Base-by-base conservation (phyloP, 2,113 vertebrate species). In the Gasterosteus nipponicus region DNA sequence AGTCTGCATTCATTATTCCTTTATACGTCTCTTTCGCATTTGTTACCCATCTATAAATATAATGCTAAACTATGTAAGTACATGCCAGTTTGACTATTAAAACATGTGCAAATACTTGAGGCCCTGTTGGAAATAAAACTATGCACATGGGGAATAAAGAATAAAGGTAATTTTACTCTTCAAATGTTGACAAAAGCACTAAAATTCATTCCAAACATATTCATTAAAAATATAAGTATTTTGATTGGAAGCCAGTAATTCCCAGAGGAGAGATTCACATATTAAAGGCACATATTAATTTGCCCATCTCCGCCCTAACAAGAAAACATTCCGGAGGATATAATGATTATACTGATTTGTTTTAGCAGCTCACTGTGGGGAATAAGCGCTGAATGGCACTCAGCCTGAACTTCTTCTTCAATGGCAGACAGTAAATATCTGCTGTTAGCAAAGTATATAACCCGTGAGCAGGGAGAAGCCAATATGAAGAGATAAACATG, bases 261-360 rank as follows among this genome's bases (percentile, higher is more conserved):
- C 74, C 59, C 70, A 18, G 72, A 46, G 51, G 68, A 59, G 46
- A 49, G 46, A 56, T 72, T 77, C 26, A 67, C 38, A 64, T 75
- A 73, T 80, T 54, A 84, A 68, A 70, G 60, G 18, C n/a, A 19
- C 41, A 47, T 63, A 47, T 49, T 74, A 62, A n/a, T 75, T 19
- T 46, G 46, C 10, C 68, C 62, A 63, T 53, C 5, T 18, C n/a
- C 19, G 4, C 31, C 62, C 51, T 57, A 82, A 83, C 35, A 75
- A 72, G 75, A 39, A 42, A 54, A 78, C 51, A 69, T 58, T 76
- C 77, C 35, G 46, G 5, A 5, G 35, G 56, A 71, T 83, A 69
- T 67, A 73, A 78, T 88, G 73, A 83, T 78, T 72, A 69, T 71
- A 57, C 51, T 70, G 59, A 77, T 78, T 72, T 6, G 10, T 49